Evolutionary conservation across 2,113 vertebrate genomes (phyloP).

Genomic region (Dipodomys stephensi): DNA sequence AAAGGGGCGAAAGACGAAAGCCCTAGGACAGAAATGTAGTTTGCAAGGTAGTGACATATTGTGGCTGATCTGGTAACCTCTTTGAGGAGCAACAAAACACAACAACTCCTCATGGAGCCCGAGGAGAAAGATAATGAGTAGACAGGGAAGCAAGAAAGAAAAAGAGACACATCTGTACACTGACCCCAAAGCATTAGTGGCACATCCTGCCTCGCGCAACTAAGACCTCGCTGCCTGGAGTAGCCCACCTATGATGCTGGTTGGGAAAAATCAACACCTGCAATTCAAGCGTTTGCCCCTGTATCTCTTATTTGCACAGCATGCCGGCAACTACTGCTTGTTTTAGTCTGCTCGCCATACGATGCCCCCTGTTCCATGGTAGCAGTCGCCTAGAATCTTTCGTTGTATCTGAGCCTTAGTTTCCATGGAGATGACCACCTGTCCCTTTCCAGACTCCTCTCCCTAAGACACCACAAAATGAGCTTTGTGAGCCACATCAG

Average conservation of each 20-base stretch:
- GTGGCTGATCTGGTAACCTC: not conserved
- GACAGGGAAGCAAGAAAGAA: not conserved
- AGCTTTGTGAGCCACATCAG: not conserved
- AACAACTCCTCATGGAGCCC: not conserved
- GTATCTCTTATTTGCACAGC: not conserved
- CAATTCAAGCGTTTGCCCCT: not conserved
- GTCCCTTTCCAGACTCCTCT: not conserved
- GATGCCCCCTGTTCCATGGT: not conserved
- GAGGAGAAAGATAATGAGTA: not conserved
- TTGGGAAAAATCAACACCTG: not conserved
- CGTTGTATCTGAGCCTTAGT: conserved; percentile 5
- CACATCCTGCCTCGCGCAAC: not conserved
- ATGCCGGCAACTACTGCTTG: not conserved
- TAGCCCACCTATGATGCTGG: not conserved
- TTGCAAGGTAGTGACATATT: not conserved
- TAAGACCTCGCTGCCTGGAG: not conserved
- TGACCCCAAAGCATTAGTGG: too few species aligned
- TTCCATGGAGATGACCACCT: conserved; percentile 43
- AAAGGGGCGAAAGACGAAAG: not conserved
- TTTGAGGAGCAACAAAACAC: not conserved
- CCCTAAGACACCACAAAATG: not conserved
- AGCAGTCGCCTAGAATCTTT: not conserved
- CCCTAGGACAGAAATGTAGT: not conserved
- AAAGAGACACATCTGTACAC: not conserved
- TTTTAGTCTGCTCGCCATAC: conserved; percentile 4